phyloP scores from a whole-genome alignment of 2,797 vertebrate species.

The Coccyzus lansbergi region DNA sequence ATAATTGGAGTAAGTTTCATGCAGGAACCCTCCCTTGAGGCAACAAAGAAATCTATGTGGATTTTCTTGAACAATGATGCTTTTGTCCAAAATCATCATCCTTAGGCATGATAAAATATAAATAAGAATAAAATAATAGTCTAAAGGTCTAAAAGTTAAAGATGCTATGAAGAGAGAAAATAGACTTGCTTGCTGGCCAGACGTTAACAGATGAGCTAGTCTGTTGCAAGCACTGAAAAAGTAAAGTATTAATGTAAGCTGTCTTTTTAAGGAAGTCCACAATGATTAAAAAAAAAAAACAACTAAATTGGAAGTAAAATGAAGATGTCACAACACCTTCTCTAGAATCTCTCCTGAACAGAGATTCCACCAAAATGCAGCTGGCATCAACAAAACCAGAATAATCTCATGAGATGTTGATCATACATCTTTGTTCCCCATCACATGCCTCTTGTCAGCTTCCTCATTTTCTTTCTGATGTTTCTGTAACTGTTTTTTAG shows the following conservation, averaged over 20 bases:
- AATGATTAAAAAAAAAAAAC: not conserved
- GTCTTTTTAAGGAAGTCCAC: not conserved
- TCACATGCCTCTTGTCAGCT: not conserved
- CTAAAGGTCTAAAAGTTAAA: not conserved
- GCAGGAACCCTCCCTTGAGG: not conserved
- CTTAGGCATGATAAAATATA: not conserved
- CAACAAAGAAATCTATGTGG: not conserved
- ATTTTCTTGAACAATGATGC: slow-evolving; percentile 13
- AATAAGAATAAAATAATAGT: slow-evolving; percentile 10
- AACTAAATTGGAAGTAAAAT: not conserved
- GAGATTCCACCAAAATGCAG: not conserved
- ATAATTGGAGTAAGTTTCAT: slow-evolving; percentile 29
- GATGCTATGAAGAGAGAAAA: not conserved
- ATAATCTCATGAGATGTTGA: not conserved
- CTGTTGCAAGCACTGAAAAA: not conserved
- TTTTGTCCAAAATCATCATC: slow-evolving; percentile 4
- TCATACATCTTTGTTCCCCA: not conserved
- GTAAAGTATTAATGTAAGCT: not conserved
- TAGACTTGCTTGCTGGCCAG: not conserved
- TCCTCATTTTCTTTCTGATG: not conserved
- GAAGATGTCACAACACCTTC: not conserved
- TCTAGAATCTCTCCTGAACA: not conserved
- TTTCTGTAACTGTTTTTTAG: not conserved
- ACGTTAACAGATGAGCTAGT: not conserved
- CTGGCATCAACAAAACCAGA: not conserved